Percentiles rank a stretch among this genome's conserved stretches.
These are phyloP conservation scores for Apostichopus parvimensis DNA, from an alignment of 35 echinoderm and acorn worm species.

Conservation along the genomic window DNA sequence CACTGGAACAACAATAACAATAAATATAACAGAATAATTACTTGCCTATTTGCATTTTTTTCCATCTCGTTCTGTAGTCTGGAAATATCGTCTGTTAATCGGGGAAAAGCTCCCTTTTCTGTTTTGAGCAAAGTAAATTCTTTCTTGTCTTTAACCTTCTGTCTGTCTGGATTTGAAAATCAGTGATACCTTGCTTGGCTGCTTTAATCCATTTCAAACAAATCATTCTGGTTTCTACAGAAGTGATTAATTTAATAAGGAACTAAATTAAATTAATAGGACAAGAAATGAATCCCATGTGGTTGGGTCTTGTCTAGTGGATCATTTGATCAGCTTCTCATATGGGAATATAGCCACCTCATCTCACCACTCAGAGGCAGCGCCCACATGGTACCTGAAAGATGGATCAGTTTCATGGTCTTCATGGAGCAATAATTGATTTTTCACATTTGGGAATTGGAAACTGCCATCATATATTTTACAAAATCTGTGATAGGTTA, in stretches of 20 bases:
- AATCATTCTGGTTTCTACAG: neutral
- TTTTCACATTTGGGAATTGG: constrained; percentile 39
- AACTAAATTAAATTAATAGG: constrained; percentile 41
- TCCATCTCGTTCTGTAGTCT: too few species aligned
- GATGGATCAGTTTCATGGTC: neutral
- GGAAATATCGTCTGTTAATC: too few species aligned
- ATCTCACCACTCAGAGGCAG: neutral
- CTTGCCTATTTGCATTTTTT: too few species aligned
- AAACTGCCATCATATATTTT: neutral
- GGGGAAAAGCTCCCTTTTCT: too few species aligned
- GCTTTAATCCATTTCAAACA: neutral
- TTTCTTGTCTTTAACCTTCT: too few species aligned
- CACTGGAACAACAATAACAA: neutral
- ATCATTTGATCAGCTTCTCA: neutral
- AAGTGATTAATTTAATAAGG: constrained; percentile 32
- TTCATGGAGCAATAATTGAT: constrained; percentile 26
- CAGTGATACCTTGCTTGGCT: neutral
- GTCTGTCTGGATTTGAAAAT: too few species aligned
- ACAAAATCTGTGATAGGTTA: neutral
- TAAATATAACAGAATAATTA: neutral
- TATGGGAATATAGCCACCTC: neutral
- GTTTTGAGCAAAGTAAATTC: too few species aligned
- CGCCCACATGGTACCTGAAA: constrained; percentile 19
- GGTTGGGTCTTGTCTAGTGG: neutral
- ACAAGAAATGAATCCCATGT: constrained; percentile 47